Evolutionary conservation across 2,113 vertebrate species (phyloP).

Genomic region (Odocoileus virginianus): DNA sequence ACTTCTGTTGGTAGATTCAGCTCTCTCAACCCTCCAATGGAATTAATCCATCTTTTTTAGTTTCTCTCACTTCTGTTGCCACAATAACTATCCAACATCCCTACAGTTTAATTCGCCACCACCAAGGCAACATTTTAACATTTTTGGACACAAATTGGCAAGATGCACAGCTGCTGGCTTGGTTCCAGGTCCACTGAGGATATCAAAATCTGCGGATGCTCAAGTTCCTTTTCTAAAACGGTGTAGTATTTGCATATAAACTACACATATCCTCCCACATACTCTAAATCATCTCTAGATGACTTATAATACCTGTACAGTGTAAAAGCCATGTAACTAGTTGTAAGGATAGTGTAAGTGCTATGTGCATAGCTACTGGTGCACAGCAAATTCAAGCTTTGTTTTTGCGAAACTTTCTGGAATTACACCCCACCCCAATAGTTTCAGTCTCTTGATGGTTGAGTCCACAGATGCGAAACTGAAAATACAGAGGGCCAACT

Average conservation of each 20-base stretch:
- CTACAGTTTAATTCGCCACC: neutral
- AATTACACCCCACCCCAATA: neutral
- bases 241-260: neutral
- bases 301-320: neutral
- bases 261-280: neutral
- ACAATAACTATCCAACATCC: neutral
- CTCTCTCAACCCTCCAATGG: neutral
- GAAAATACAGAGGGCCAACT: neutral
- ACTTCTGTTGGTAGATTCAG: neutral
- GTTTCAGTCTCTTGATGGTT: neutral
- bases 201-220: neutral
- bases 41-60: neutral
- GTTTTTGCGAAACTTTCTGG: neutral
- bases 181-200: neutral
- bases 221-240: neutral
- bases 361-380: neutral
- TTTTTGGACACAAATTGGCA: conserved; percentile 18
- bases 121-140: neutral
- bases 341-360: neutral
- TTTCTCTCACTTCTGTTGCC: neutral
- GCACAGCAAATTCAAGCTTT: neutral
- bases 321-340: neutral
- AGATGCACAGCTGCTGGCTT: neutral
- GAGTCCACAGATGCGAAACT: neutral
- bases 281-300: neutral